phyloP scores from a whole-genome alignment of 2,888 invertebrate genomes.

The Acronicta psi region DNA sequence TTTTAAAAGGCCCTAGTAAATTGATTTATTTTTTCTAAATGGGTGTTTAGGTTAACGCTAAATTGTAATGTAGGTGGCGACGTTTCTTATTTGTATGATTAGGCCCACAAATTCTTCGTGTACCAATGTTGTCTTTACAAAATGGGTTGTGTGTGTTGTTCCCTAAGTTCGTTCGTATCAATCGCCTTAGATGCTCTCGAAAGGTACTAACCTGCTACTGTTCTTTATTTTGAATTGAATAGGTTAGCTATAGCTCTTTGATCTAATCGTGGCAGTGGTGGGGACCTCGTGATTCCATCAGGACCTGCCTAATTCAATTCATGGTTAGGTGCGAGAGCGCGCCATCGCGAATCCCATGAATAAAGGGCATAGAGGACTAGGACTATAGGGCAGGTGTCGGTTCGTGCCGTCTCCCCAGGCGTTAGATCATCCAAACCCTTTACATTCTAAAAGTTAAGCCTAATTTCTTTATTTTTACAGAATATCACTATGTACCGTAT shows the following conservation, averaged over 20 bases:
- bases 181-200: constrained; percentile 78
- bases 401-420: too few relatives aligned
- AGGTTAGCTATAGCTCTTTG: too few relatives aligned
- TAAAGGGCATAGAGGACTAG: too few relatives aligned
- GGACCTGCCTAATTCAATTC: too few relatives aligned
- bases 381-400: too few relatives aligned
- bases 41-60: constrained; percentile 26
- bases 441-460: too few relatives aligned
- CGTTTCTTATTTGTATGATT: constrained; percentile 14
- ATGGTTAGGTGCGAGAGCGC: too few relatives aligned
- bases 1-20: constrained; percentile 3
- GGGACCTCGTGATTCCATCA: too few relatives aligned
- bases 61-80: constrained; percentile 40
- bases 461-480: constrained; percentile 60
- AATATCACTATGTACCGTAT: constrained; percentile 81
- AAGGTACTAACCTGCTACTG: constrained; percentile 66
- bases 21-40: constrained; percentile 20
- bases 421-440: too few relatives aligned
- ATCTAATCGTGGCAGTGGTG: too few relatives aligned
- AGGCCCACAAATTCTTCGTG: constrained; percentile 52
- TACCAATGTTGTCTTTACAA: constrained; percentile 58
- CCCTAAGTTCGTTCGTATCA: constrained; percentile 78
- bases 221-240: background rate
- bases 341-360: too few relatives aligned
- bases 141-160: constrained; percentile 84